Evolutionary conservation across 2,113 vertebrate genomes (phyloP).

Genomic region (Mustela lutreola): DNA sequence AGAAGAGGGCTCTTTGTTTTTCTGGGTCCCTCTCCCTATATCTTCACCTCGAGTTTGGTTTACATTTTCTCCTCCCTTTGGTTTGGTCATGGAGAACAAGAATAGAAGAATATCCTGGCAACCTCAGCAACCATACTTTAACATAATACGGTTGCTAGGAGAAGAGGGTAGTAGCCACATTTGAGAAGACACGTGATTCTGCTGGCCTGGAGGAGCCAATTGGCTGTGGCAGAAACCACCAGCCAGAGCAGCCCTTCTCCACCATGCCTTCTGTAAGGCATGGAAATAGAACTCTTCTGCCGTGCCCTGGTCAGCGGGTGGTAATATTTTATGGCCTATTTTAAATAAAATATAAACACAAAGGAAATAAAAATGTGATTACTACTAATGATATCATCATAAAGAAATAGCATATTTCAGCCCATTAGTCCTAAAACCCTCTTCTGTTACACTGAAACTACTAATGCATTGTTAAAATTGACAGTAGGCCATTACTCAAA

Average conservation of each 20-base stretch:
- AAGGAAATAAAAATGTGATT: neutral
- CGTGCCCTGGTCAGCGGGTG: neutral
- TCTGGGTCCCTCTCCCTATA: neutral
- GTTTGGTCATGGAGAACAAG: slow-evolving; percentile 33
- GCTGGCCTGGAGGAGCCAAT: slow-evolving; percentile 40
- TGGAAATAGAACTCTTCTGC: neutral
- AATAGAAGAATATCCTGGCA: slow-evolving; percentile 81
- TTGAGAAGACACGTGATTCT: neutral
- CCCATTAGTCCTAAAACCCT: neutral
- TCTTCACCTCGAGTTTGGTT: neutral
- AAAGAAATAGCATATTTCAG: neutral
- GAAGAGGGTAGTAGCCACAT: slow-evolving; percentile 3
- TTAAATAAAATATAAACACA: slow-evolving; percentile 51
- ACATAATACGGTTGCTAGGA: slow-evolving; percentile 79
- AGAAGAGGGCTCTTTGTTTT: neutral
- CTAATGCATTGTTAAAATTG: neutral
- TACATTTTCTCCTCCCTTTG: slow-evolving; percentile 30
- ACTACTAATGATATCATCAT: neutral
- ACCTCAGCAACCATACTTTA: slow-evolving; percentile 66
- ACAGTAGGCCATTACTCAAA: neutral
- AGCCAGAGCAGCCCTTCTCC: neutral
- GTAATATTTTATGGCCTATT: neutral
- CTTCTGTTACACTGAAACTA: neutral
- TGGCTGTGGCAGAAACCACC: slow-evolving; percentile 14
- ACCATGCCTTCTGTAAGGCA: neutral